These are phyloP conservation scores for Yponomeuta evonymella DNA, from an alignment of 2,888 invertebrate species.

Conservation along the genomic window DNA sequence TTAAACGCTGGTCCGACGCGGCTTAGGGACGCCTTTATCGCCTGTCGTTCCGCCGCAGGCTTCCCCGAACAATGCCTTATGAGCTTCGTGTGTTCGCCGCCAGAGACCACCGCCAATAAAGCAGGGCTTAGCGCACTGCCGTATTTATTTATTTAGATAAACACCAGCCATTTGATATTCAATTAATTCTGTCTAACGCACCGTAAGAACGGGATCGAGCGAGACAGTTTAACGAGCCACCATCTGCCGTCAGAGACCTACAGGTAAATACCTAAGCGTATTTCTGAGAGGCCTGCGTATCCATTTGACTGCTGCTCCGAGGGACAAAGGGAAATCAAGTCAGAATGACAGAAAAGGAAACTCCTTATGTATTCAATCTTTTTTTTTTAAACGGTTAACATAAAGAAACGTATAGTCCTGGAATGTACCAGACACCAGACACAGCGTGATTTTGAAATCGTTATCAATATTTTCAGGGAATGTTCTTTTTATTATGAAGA, in stretches of 20 bases:
- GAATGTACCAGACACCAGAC: too few species aligned
- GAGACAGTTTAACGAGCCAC: conserved; percentile 16
- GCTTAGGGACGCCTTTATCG: conserved; percentile 41
- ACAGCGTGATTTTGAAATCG: too few species aligned
- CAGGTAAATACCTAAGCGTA: too few species aligned
- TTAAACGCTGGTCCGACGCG: conserved; percentile 41
- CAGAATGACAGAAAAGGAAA: too few species aligned
- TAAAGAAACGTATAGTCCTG: too few species aligned
- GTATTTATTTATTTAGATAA: neutral
- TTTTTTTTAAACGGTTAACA: too few species aligned
- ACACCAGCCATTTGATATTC: conserved; percentile 4
- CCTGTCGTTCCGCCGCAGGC: conserved; percentile 33
- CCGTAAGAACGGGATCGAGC: conserved; percentile 12
- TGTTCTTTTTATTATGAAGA: too few species aligned
- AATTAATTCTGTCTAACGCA: conserved; percentile 16
- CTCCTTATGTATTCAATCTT: too few species aligned
- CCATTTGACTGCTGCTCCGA: too few species aligned
- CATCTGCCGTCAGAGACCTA: neutral
- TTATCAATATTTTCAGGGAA: too few species aligned
- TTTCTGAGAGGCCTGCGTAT: too few species aligned
- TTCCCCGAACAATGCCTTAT: conserved; percentile 50
- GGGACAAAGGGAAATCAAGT: too few species aligned
- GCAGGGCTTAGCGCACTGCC: conserved; percentile 23
- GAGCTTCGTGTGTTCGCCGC: conserved; percentile 28
- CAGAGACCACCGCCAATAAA: conserved; percentile 33